phyloP scores from a whole-genome alignment of 1,140 invertebrate genomes.

The Matsumurasca onukii region DNA sequence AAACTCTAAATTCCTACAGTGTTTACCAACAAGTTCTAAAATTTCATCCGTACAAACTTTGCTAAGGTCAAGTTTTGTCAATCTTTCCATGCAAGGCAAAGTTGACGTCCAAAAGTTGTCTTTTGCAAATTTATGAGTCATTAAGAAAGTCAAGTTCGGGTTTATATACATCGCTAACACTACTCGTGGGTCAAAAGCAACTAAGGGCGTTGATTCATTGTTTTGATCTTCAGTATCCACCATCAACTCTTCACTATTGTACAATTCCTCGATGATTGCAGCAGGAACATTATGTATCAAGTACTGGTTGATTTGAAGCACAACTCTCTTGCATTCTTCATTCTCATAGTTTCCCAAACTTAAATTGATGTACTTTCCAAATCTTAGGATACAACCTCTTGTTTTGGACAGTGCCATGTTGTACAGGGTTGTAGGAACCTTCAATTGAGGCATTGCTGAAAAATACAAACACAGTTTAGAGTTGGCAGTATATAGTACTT shows the following conservation, averaged over 20 bases:
- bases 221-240: neutral
- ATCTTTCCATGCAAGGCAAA: neutral
- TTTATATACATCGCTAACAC: conserved; percentile 8
- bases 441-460: conserved; percentile 18
- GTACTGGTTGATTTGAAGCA: neutral
- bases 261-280: conserved; percentile 2
- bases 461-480: neutral
- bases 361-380: neutral
- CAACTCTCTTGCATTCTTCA: neutral
- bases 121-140: conserved; percentile 7
- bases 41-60: conserved; percentile 22
- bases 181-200: neutral
- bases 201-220: neutral
- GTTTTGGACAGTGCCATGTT: conserved; percentile 11
- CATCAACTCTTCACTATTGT: neutral
- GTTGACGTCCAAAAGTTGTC: conserved; percentile 1
- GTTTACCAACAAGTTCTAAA: conserved; percentile 7
- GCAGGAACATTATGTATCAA: neutral
- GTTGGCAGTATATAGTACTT: neutral
- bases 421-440: conserved; percentile 2
- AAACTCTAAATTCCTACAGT: conserved; percentile 17
- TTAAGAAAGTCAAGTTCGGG: neutral
- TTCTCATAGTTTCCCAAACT: conserved; percentile 8
- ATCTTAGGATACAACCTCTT: neutral
- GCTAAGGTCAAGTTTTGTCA: conserved; percentile 5